Evolutionary conservation across 2,797 vertebrate genomes (phyloP), one percentile per base, ranked within the genome.

Genomic region (Cetoscarus ocellatus): DNA sequence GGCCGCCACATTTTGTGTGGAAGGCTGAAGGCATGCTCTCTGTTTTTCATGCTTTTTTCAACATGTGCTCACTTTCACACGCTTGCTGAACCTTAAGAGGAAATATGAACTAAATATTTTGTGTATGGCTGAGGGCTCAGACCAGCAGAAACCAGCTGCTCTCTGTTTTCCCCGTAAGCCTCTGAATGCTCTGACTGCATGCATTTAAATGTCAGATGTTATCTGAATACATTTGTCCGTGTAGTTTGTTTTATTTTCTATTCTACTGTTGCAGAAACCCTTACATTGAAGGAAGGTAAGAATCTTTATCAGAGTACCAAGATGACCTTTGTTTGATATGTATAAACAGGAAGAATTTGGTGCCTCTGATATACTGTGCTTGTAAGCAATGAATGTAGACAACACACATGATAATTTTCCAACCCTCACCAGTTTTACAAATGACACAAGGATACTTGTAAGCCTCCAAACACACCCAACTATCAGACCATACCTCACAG

Each of bases 61-160:
- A 39, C 17, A 18, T 55, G 38, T 35, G 48, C 0, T 45, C 19
- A 47, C 47, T 70, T 58, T 67, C 18, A 62, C 53, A 61, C 39
- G 43, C 59, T 60, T 67, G 39, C 61, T 11, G 27, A 73, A 58
- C 44, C 50, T 63, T 68, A 36, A 73, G 61, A 63, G 18, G 44
- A 50, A 66, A 12, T 14, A 63, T 34, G 42, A 61, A 66, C 43
- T 36, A 38, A 50, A 63, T 73, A 14, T 73, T 73, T 49, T 67
- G 61, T 67, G 47, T 50, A 38, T 56, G 36, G 51, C 73, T 73
- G 42, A 19, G 57, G 77, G 77, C 68, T 12, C 36, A 55, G 61
- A 62, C 54, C 52, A 64, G 52, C 53, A 43, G 17, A 2, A 53
- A 70, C 36, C 68, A 75, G 66, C 77, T 64, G 69, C 10, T 73